Conservation (phyloP, 2,888 invertebrate genomes). For the Biston stratarius region DNA sequence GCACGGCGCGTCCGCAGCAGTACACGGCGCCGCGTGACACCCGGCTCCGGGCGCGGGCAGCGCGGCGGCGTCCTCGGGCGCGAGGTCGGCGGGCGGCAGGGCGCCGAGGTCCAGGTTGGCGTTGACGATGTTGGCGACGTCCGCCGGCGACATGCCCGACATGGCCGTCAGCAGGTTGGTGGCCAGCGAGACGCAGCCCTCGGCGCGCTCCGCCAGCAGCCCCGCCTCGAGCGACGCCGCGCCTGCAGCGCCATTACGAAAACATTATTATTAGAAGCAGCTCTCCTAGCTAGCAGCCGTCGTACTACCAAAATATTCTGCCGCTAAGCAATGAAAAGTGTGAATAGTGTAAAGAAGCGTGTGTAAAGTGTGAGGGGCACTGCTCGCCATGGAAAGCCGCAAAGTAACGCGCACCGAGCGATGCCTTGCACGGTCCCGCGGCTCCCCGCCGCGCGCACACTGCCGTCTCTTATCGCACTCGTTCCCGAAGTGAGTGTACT, state of each 20-base stretch:
- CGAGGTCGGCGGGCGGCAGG: slow-evolving; percentile 4
- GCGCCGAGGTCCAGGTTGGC: slow-evolving; percentile 49
- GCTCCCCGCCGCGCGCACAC: too few relatives aligned
- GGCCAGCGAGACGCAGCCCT: slow-evolving; percentile 50
- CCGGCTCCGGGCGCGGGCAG: not conserved
- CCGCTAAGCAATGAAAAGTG: not conserved
- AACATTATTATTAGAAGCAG: too few relatives aligned
- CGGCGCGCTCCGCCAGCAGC: slow-evolving; percentile 31
- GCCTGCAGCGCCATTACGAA: not conserved
- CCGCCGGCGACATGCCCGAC: slow-evolving; percentile 67
- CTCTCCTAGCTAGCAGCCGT: not conserved
- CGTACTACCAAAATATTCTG: too few relatives aligned
- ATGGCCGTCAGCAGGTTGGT: slow-evolving; percentile 74
- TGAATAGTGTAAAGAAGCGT: not conserved
- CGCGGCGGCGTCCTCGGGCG: too few relatives aligned
- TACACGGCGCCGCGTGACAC: not conserved
- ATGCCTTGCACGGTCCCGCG: too few relatives aligned
- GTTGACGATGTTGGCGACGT: slow-evolving; percentile 64
- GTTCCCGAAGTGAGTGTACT: too few relatives aligned
- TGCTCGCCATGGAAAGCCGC: too few relatives aligned
- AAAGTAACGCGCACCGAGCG: too few relatives aligned
- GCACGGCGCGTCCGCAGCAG: not conserved
- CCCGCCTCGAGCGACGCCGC: slow-evolving; percentile 9
- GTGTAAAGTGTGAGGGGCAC: too few relatives aligned
- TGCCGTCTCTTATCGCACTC: too few relatives aligned